Base-by-base conservation (phyloP, 2,888 invertebrate species). In the Perizoma affinitatum region DNA sequence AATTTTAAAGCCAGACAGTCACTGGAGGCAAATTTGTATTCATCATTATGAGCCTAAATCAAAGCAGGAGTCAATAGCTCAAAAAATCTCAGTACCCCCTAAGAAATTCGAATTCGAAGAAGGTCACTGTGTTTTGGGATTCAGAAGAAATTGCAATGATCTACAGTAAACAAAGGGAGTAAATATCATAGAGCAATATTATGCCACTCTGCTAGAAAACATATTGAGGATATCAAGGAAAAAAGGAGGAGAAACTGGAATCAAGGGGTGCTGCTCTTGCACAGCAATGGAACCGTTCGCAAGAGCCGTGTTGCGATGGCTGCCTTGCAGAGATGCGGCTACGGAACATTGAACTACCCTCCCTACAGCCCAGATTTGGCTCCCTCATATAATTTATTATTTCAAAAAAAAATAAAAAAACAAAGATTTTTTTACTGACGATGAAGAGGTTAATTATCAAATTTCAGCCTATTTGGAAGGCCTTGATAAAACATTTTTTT, bases 271-370 rank as follows among this genome's bases (percentile, higher is more conserved):
- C 48, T 55, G 42, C 46, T 48, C 36, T 38, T 48, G 34, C 55
- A 55, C 34, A 50, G 45, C 50, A 50, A 57, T 10, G 38, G 45
- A 34, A 10, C 38, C 33, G 44, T 45, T 9, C 57, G 44, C 50
- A 50, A 40, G 50, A 43, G 40, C 40, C 38, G 7, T 34, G 50
- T 49, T 43, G 44, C 56, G 10, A 41, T 54, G 54, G 47, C 55
- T 42, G 48, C 42, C 42, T 8, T 55, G 38, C 49, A 49, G 0
- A 43, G 49, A 38, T 9, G 1, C 6, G 49, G 55, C 49, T 55
- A 9, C 43, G 48, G 22, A 36, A 43, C 33, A 5, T 9, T 48
- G 11, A 22, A 42, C 22, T 22, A 43, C 22, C 49, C 36, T 4
- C 43, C 49, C 11, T 49, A 55, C 35, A 48, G 43, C 34, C 43